Evolutionary conservation across 2,888 invertebrate genomes (phyloP), one percentile per base, ranked within the genome.

Genomic region (Hydraecia micacea): DNA sequence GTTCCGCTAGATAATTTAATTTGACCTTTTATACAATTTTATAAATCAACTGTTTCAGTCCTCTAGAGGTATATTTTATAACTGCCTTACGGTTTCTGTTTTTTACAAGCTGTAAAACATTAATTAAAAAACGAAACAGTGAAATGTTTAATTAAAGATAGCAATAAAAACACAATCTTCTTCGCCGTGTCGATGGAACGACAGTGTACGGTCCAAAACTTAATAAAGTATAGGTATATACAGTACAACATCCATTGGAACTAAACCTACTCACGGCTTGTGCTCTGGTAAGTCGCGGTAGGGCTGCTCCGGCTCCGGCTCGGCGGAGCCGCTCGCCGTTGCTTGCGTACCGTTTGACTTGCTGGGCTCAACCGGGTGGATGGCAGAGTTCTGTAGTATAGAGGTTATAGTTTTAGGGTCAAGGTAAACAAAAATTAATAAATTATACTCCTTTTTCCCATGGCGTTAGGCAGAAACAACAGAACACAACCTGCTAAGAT

Each of bases 191-290:
- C n/a, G 2, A 18, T 67, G n/a, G 2, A 28, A 67, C 18, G 18
- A n/a, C n/a, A n/a, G 18, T n/a, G n/a, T 13, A 13, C 46, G 4
- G 46, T 8, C 13, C 46, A 13, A 39, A 28, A 68, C 7, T 46
- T 28, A 28, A 21, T 46, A 46, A 67, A 67, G 2, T 25, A 46
- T 32, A 68, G 13, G 28, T 68, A 49, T 68, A 49, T 32, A 66
- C 36, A n/a, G 36, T 70, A 93, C 92, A 90, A 94, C 94, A 94
- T 92, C 91, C 88, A 93, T 95, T 95, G 96, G 94, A 95, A 95
- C 93, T 91, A 95, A 95, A 96, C 96, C 94, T 96, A 96, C 96
- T 96, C 95, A 96, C 96, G 95, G 94, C 94, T 92, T 92, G 91
- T 88, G 93, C 58, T 86, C 90, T 65, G 76, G 18, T 15, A 42